These are phyloP conservation scores for Strongylocentrotus purpuratus DNA, from an alignment of 35 echinoderm and acorn worm genomes.

Conservation along the genomic window DNA sequence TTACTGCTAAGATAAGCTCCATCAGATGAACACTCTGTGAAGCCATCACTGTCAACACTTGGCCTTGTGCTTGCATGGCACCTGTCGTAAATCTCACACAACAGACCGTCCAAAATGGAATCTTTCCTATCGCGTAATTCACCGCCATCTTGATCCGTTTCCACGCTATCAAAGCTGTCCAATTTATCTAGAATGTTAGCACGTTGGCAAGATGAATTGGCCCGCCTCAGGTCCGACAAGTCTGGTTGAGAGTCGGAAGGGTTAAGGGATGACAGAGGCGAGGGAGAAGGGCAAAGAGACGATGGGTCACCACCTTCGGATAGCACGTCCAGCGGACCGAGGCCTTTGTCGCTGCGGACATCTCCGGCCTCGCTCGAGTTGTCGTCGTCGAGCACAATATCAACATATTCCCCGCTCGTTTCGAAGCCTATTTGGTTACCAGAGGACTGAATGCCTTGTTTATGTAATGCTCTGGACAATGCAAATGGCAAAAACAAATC, in stretches of 20 bases:
- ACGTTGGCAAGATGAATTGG: background rate
- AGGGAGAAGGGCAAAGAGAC: conserved; percentile 7
- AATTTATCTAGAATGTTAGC: conserved; percentile 8
- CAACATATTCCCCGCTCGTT: conserved; percentile 47
- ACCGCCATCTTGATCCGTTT: conserved; percentile 35
- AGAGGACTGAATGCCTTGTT: background rate
- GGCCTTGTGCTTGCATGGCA: conserved; percentile 66
- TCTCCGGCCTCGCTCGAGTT: conserved; percentile 24
- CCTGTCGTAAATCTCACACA: conserved; percentile 95
- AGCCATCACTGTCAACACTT: conserved; percentile 93
- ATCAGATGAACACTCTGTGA: conserved; percentile 96
- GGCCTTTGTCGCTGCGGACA: background rate
- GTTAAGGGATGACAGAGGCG: background rate
- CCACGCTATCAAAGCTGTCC: conserved; percentile 54
- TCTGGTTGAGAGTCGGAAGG: conserved; percentile 5
- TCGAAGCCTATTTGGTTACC: background rate
- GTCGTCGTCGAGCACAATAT: conserved; percentile 47
- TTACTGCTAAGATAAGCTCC: conserved; percentile 91
- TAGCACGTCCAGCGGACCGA: background rate
- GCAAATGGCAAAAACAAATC: conserved; percentile 45
- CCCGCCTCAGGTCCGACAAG: background rate
- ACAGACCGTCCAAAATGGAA: conserved; percentile 88
- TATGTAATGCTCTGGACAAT: conserved; percentile 37
- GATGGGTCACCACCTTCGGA: background rate
- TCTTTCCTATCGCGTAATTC: conserved; percentile 47